Base-by-base conservation (phyloP, 1,140 invertebrate genomes). In the Phocides pigmalion region DNA sequence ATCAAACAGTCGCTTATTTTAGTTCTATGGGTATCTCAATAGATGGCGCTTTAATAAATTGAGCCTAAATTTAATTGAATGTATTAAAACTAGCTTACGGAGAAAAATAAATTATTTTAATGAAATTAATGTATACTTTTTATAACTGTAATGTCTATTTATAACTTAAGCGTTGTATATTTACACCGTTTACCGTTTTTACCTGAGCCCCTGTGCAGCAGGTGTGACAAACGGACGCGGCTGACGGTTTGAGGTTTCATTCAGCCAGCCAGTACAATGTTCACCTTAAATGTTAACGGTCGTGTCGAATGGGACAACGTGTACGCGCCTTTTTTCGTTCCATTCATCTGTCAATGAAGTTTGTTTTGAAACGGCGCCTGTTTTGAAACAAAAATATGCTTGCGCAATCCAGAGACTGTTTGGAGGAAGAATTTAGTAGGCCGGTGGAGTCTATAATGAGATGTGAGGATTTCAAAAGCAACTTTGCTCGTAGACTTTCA, bases 381-480 rank as follows among this genome's bases (percentile, higher is more conserved):
- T 64, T 68, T 70, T 66, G 49, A 65, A 69, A 62, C 53, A 47
- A 72, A 73, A 70, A 67, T 42, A 82, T 87, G 84, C 78, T 84
- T 61, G 81, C 83, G 58, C 76, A 80, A 61, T 64, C 72, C 41
- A 53, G 67, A 49, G 76, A 80, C 14, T 53, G 66, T 25, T 68
- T 71, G 47, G 83, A 84, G 59, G 83, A 86, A 16, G 85, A 83
- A 71, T 90, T 89, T 59, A 80, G 72, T 62, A 80, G 75, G 64
- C 85, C 88, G 32, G 87, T 90, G 12, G 88, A 90, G 67, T 89
- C 87, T 15, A 88, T 90, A 46, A 90, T 90, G 88, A 79, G 79
- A 66, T 89, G 86, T 71, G 87, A 90, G 65, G 85, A 90, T 62
- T 90, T 90, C 51, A 90, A 90, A 62, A 90, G 88, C 58, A 90